These are phyloP conservation scores for Ailurus styani DNA, from an alignment of 2,113 vertebrate genomes.

Conservation along the genomic window DNA sequence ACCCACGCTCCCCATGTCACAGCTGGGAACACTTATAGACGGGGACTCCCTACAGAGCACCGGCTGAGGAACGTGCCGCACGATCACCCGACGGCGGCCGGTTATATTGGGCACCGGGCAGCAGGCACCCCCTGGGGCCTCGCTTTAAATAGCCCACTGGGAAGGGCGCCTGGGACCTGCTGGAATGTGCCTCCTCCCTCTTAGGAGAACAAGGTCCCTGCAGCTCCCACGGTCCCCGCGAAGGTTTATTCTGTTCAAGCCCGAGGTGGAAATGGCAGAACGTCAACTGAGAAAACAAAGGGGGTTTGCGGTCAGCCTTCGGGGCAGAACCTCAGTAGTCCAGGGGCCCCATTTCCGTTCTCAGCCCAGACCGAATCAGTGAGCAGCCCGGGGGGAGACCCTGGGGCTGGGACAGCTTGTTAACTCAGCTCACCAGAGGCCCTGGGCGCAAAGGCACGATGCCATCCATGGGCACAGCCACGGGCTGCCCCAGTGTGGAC, in stretches of 20 bases:
- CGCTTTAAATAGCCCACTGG: constrained; percentile 66
- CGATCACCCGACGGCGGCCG: constrained; percentile 35
- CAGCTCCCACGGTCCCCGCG: not conserved
- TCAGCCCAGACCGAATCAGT: rapidly evolving
- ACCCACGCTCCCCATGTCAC: not conserved
- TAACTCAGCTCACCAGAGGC: not conserved
- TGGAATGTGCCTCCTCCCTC: constrained; percentile 39
- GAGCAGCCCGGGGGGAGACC: not conserved
- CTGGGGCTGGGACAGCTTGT: not conserved
- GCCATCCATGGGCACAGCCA: too few species aligned
- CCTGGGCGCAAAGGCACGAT: not conserved
- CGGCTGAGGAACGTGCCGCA: not conserved
- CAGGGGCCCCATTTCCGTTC: not conserved
- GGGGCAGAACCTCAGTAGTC: not conserved
- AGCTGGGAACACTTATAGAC: not conserved
- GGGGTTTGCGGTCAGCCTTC: not conserved
- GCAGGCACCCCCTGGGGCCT: not conserved
- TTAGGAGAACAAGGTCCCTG: not conserved
- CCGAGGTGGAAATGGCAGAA: not conserved
- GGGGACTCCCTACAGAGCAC: not conserved
- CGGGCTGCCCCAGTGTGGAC: not conserved
- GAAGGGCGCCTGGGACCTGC: not conserved
- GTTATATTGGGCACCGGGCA: constrained; percentile 36
- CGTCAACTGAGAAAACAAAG: not conserved
- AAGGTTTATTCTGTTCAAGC: not conserved